Evolutionary conservation across 2,888 invertebrate species (phyloP).

Genomic region (Perizoma affinitatum): DNA sequence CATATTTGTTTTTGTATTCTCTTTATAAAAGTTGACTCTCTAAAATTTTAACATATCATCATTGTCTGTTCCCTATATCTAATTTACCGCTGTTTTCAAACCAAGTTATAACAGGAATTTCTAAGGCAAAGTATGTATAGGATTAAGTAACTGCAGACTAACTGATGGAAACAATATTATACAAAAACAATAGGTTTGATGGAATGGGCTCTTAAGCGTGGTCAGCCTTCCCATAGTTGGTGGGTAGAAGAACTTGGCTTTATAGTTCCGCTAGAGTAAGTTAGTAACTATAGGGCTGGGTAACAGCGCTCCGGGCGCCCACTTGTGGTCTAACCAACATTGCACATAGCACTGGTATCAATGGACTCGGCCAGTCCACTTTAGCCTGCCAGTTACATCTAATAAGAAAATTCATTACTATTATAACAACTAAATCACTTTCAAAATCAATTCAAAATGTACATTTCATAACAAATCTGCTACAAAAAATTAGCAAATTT

Average conservation of each 20-base stretch:
- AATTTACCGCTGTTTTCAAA: slow-evolving; percentile 79
- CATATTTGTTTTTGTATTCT: slow-evolving; percentile 77
- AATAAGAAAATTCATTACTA: slow-evolving; percentile 81
- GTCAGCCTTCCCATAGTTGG: slow-evolving; percentile 65
- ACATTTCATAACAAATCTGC: slow-evolving; percentile 83
- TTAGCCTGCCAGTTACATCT: slow-evolving; percentile 74
- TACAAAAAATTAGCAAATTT: slow-evolving; percentile 83
- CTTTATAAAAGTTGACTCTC: slow-evolving; percentile 84
- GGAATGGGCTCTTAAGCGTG: slow-evolving; percentile 74
- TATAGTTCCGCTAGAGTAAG: slow-evolving; percentile 40
- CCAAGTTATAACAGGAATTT: slow-evolving; percentile 69
- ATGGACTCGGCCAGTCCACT: slow-evolving; percentile 65
- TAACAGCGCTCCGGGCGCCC: slow-evolving; percentile 30
- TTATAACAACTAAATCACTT: slow-evolving; percentile 84
- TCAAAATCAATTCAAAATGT: slow-evolving; percentile 83
- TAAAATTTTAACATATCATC: slow-evolving; percentile 83
- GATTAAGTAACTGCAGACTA: slow-evolving; percentile 71
- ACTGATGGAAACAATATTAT: slow-evolving; percentile 69
- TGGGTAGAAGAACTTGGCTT: slow-evolving; percentile 53
- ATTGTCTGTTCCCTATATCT: slow-evolving; percentile 82
- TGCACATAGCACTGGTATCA: slow-evolving; percentile 80
- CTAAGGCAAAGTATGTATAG: slow-evolving; percentile 78
- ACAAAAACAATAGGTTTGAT: slow-evolving; percentile 70
- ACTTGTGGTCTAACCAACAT: slow-evolving; percentile 64
- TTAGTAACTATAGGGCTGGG: slow-evolving; percentile 22